Evolutionary conservation across 1,140 invertebrate species (phyloP), one percentile per base, ranked within the genome.

Genomic region (Drosophila sp.): DNA sequence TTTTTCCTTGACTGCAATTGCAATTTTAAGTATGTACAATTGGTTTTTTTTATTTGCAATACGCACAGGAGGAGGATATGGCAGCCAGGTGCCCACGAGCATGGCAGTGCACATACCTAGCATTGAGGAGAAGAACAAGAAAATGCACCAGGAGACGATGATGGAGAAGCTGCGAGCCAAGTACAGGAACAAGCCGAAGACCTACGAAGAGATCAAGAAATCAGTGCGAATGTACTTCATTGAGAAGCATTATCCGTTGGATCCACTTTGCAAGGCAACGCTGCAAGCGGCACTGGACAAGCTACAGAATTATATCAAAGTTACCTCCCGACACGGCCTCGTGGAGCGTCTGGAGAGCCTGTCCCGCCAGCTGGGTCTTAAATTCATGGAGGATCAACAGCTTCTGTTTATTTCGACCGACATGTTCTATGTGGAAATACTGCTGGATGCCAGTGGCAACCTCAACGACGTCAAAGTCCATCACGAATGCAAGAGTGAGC

Each of bases 371-470:
- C 93, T 98, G 51, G 97, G 97, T 94, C 59, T 91, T 0, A 91
- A 92, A 46, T 92, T 92, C 53, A 84, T 90, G 78, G 91, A 92
- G 46, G 89, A 92, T 53, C 80, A 89, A 27, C 81, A 84, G 34
- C 58, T 69, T 13, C 94, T 97, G 67, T 98, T 98, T 82, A 98
- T 99, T 92, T 98, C 96, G 21, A 98, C 97, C 0, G 97, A 98
- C 91, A 99, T 99, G 97, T 99, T 99, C 92, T 98, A 97, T 91
- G 94, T 99, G 72, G 97, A 99, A 93, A 96, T 99, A 69, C 90
- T 97, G 34, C 93, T 99, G 32, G 97, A 98, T 84, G 93, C 94
- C 0, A 95, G 94, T 62, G 97, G 97, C 41, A 94, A 94, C 45
- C 95, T 99, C 0, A 96, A 96, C 91, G 97, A 99, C 94, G 97